Evolutionary conservation across 1,140 invertebrate species (phyloP).

Genomic region (Schlechtendalia chinensis): DNA sequence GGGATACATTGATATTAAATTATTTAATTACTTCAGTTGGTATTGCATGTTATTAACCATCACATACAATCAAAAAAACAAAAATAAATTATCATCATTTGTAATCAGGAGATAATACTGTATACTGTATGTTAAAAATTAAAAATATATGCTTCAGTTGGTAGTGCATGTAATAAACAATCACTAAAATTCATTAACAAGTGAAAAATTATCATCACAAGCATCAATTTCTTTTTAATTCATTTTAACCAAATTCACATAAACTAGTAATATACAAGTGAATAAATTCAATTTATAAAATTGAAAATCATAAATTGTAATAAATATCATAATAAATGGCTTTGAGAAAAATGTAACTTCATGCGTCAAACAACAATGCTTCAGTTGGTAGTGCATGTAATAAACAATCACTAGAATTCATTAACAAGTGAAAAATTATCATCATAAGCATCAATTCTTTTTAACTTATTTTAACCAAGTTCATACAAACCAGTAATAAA

Average conservation of each 20-base stretch:
- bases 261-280: no score
- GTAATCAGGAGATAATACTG: no score
- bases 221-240: no score
- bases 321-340: no score
- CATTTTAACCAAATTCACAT: no score
- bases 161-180: constrained; percentile 39
- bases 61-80: background rate
- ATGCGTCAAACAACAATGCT: no score
- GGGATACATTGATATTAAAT: no score
- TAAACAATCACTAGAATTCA: background rate
- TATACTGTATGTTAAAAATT: no score
- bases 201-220: constrained; percentile 14
- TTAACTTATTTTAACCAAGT: no score
- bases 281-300: background rate
- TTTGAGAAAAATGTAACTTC: no score
- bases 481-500: no score
- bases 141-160: constrained; percentile 11
- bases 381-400: constrained; percentile 38
- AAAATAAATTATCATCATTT: constrained; percentile 3
- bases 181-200: background rate
- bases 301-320: no score
- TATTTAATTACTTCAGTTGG: constrained; percentile 3
- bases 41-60: constrained; percentile 17
- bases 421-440: background rate
- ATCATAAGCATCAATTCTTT: constrained; percentile 34